Evolutionary conservation across 1,140 invertebrate species (phyloP), one percentile per base, ranked within the genome.

Genomic region (Thaumetopoea pityocampa): DNA sequence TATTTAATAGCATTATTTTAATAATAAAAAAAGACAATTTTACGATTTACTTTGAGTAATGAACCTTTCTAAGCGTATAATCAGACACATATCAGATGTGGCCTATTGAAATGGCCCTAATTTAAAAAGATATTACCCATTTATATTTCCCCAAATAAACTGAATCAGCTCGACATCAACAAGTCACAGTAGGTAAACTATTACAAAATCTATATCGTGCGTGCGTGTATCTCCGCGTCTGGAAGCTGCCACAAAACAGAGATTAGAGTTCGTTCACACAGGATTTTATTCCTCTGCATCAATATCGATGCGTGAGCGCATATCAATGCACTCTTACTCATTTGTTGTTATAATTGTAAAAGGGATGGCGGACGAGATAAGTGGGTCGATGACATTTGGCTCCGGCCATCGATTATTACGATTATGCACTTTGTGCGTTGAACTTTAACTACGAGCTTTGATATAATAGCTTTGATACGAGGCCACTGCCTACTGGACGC

Each of bases 201-300:
- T n/a, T n/a, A n/a, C n/a, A n/a, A n/a, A n/a, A n/a, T n/a, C n/a
- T n/a, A n/a, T n/a, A n/a, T n/a, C 52, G 51, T 47, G 48, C 47
- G 47, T 60, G 43, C 49, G 54, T 49, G 37, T 51, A 51, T 40
- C 67, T 68, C 66, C 64, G 42, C 41, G 51, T 66, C 64, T 72
- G 66, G 66, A 70, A 64, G 69, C 67, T 67, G 64, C 67, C 66
- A 73, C 67, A 60, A 65, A 73, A 67, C 72, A 71, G 50, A 78
- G 76, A 81, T 81, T 83, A 83, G 74, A 83, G 79, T 83, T 83
- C 76, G 65, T 83, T 83, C 79, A 83, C 79, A 83, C 79, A 83
- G 76, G 76, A 83, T 83, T 83, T 78, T 83, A 83, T 83, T 77
- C 73, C 71, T 74, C 68, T 74, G 61, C 70, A 71, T 59, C 57